These are phyloP conservation scores for Vidua chalybeata DNA, from an alignment of 2,113 vertebrate genomes.

Conservation along the genomic window DNA sequence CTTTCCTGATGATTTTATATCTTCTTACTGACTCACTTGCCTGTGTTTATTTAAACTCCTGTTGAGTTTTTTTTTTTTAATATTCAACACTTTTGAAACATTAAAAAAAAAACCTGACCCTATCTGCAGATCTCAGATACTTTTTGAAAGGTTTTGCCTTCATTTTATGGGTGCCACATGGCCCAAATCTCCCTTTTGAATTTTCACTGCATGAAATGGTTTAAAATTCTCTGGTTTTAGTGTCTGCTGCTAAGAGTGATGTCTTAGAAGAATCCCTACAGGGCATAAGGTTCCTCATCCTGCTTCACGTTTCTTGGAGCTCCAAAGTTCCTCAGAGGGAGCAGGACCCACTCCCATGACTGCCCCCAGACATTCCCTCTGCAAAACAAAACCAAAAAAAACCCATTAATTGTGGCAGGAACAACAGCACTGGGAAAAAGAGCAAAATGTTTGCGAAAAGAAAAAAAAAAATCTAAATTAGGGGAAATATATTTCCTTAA, in stretches of 20 bases:
- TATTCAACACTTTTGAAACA: not conserved
- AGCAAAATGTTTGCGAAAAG: not conserved
- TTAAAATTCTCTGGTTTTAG: not conserved
- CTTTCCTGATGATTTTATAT: slow-evolving; percentile 65
- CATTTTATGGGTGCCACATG: not conserved
- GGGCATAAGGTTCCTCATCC: not conserved
- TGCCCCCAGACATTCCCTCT: not conserved
- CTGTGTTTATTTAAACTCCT: slow-evolving; percentile 54
- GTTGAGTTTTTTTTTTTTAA: not conserved
- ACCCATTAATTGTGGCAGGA: not conserved
- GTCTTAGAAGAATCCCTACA: not conserved
- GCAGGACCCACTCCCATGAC: not conserved
- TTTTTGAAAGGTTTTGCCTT: not conserved
- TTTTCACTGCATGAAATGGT: not conserved
- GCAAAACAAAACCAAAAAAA: not conserved
- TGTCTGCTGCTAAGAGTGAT: not conserved
- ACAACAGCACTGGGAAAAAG: not conserved
- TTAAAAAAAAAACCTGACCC: not conserved
- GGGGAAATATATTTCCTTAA: not conserved
- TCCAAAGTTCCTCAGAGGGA: not conserved
- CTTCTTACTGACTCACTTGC: slow-evolving; percentile 45
- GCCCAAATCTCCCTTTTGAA: not conserved
- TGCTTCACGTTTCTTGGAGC: not conserved
- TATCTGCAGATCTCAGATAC: not conserved
- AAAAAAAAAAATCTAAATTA: not conserved